Conservation (phyloP, 1,140 invertebrate species). For the Ceratina japonica region DNA sequence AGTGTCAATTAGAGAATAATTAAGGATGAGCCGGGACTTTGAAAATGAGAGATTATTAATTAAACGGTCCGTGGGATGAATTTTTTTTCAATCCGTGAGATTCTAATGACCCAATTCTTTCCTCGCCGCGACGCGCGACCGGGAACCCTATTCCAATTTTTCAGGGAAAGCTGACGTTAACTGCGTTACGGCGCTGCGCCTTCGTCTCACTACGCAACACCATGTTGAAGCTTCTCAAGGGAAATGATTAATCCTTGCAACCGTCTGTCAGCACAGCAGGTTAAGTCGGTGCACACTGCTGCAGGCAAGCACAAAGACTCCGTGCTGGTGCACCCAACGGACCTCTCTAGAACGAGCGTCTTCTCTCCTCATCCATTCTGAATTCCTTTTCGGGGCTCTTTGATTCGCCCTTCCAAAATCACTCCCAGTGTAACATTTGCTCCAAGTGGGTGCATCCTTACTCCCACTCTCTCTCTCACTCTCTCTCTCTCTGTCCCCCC, state of each 20-base stretch:
- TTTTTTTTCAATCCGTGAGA: constrained; percentile 7
- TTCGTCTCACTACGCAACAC: no score
- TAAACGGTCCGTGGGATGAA: background rate
- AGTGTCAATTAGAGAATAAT: no score
- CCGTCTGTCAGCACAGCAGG: constrained; percentile 15
- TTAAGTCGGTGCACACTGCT: background rate
- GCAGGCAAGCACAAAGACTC: constrained; percentile 14
- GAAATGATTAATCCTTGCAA: constrained; percentile 37
- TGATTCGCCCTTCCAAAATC: background rate
- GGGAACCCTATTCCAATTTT: constrained; percentile 19
- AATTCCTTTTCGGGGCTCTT: constrained; percentile 5
- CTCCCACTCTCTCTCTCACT: background rate
- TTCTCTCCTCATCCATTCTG: background rate
- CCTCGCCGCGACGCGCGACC: background rate
- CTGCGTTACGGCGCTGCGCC: background rate
- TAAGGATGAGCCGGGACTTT: background rate
- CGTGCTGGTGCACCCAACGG: background rate
- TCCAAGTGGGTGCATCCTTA: background rate
- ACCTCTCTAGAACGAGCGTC: background rate
- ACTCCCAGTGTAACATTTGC: background rate
- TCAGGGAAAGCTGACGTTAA: constrained; percentile 18
- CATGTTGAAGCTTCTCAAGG: background rate
- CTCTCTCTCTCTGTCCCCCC: background rate
- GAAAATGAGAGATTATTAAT: constrained; percentile 16
- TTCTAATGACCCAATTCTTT: constrained; percentile 29